Base-by-base conservation (phyloP, 2,113 vertebrate genomes). In the Rhinoderma darwinii region DNA sequence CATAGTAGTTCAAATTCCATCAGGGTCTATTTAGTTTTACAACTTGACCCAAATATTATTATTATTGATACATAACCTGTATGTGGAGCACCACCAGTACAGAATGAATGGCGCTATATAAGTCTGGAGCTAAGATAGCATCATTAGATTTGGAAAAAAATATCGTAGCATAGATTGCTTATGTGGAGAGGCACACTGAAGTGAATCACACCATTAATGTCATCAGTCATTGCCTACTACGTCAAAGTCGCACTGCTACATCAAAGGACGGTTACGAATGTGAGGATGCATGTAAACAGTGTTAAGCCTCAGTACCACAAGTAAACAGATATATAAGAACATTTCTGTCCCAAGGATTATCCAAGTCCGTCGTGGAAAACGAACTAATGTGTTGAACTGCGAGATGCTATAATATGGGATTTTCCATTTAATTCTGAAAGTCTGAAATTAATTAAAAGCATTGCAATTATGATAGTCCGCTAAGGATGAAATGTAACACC, bases 91-190 rank as follows among this genome's bases (percentile, higher is more conserved):
- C 7, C 14, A 3, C 27, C 17, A 32, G n/a, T 11, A 22, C 27
- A 43, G 83, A 74, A 61, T 63, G 73, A 84, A 84, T 59, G 73
- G 35, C 17, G n/a, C 74, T 85, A 63, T 77, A 32, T 85, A 59
- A 85, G 51, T 27, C 32, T 66, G 84, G 56, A 50, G 73, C 56
- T 14, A 12, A 39, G 68, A 74, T 25, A 63, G 84, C 41, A 41
- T 85, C 84, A 77, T 85, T 66, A 85, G 84, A 44, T 73, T 68
- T 72, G 82, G 66, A 72, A 83, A 73, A 83, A 83, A 70, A 4
- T 47, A 20, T 84, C 75, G 61, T 25, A 77, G 30, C 83, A 84
- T 39, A 37, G 25, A 47, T 37, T 47, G 74, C 84, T 77, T n/a
- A 39, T 44, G 41, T 85, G 84, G 72, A 85, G 78, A 85, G 74